Evolutionary conservation across 1,140 invertebrate species (phyloP), one percentile per base, ranked within the genome.

Genomic region (Anastatus disparis): DNA sequence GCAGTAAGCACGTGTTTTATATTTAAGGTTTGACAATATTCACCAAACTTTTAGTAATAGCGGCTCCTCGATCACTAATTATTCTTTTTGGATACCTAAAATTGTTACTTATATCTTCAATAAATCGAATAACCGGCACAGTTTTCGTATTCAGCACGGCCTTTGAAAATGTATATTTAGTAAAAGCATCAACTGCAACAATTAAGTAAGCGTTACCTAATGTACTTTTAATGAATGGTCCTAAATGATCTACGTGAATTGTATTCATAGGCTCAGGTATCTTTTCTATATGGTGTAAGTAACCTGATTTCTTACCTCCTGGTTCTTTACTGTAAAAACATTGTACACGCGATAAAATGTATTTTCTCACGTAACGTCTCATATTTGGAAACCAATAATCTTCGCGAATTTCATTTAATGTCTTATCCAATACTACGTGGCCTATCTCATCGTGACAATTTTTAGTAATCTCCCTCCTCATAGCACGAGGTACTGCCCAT

Each of bases 171-270:
- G 75, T 66, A 69, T 73, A 85, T 64, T 81, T 83, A 0, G 77
- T 81, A 61, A 78, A 86, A 0, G 79, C 78, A 26, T 86, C 84
- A 0, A 86, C 69, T 0, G 75, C 72, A 0, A 81, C 80, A 9
- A 86, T 52, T 2, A 79, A 35, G 31, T 79, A 74, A 1, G 53
- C 22, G 31, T 76, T 76, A 1, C 62, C 62, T 4, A 27, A 52
- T 13, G 29, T 75, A 35, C 71, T 77, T 26, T 72, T 78, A 22
- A 76, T 59, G 67, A 76, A 82, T 6, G 75, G 77, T 13, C 77
- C 76, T 20, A 80, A 48, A 63, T 77, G 75, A 55, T 82, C 81
- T 10, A 77, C 70, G 26, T 81, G 78, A 13, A 83, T 7, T 2
- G 80, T 81, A 50, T 81, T 76, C 56, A 82, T 77, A 17, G 81